Evolutionary conservation across 1,140 invertebrate species (phyloP).

Genomic region (Orchestia grillus): DNA sequence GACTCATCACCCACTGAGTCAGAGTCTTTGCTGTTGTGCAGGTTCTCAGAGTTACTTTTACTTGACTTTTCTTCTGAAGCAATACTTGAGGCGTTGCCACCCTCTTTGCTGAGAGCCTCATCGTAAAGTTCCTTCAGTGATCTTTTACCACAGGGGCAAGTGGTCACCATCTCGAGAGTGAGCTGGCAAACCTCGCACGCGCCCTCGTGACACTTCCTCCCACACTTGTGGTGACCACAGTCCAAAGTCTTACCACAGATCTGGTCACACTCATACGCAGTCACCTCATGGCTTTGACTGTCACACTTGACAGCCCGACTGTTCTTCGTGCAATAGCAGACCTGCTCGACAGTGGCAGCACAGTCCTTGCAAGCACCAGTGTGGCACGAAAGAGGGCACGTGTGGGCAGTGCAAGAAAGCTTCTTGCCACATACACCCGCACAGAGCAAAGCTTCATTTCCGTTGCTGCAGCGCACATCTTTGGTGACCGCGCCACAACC

Average conservation of each 20-base stretch:
- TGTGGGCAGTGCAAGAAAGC: constrained; percentile 83
- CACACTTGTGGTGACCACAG: constrained; percentile 71
- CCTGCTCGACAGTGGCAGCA: constrained; percentile 75
- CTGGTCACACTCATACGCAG: constrained; percentile 71
- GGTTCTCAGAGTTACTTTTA: constrained; percentile 69
- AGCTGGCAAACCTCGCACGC: constrained; percentile 71
- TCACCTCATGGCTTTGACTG: constrained; percentile 68
- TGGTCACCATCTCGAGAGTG: constrained; percentile 69
- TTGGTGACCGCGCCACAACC: constrained; percentile 81
- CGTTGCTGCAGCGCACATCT: constrained; percentile 79
- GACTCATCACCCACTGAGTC: constrained; percentile 73
- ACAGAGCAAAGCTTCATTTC: constrained; percentile 80
- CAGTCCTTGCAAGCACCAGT: constrained; percentile 76
- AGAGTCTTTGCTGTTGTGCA: neutral
- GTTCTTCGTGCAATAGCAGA: constrained; percentile 77
- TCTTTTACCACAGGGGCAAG: constrained; percentile 64
- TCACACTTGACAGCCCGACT: constrained; percentile 74
- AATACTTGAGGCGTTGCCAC: neutral
- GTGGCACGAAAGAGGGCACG: constrained; percentile 82
- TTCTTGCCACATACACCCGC: constrained; percentile 79
- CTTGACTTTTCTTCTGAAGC: neutral
- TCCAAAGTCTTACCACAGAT: constrained; percentile 70
- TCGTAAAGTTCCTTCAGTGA: constrained; percentile 63
- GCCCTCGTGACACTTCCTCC: constrained; percentile 69
- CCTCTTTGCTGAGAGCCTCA: neutral